These are phyloP conservation scores for Poeciliopsis occidentalis DNA, from an alignment of 2,113 vertebrate species.

Conservation along the genomic window DNA sequence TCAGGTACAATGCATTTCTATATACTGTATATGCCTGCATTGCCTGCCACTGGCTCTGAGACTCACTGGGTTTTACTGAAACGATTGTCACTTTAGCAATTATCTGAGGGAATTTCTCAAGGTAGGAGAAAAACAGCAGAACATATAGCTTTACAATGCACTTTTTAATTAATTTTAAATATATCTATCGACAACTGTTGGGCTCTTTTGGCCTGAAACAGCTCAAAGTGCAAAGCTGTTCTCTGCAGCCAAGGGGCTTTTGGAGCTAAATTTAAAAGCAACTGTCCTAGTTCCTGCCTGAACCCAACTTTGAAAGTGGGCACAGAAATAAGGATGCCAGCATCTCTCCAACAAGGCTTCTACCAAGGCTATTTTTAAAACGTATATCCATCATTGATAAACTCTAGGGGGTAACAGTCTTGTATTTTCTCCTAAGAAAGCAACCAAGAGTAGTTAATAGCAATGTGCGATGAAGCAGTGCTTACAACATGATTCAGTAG, in stretches of 20 bases:
- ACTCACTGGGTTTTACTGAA: not conserved
- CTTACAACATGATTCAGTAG: not conserved
- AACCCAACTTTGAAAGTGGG: constrained; percentile 68
- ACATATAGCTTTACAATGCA: constrained; percentile 30
- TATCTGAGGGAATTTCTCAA: not conserved
- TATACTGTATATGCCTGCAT: not conserved
- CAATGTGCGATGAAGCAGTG: not conserved
- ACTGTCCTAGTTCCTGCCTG: constrained; percentile 75
- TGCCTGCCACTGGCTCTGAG: not conserved
- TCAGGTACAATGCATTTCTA: not conserved
- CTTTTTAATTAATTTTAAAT: constrained; percentile 57
- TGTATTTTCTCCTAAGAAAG: not conserved
- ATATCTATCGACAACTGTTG: constrained; percentile 30
- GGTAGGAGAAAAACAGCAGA: not conserved
- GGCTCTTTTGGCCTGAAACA: constrained; percentile 54
- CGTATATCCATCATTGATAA: not conserved
- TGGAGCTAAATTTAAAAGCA: constrained; percentile 81
- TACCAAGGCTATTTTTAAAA: not conserved
- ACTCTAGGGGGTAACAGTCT: constrained; percentile 1
- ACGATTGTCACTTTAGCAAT: not conserved
- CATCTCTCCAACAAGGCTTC: constrained; percentile 7
- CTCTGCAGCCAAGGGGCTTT: constrained; percentile 69
- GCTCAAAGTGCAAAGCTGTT: constrained; percentile 70
- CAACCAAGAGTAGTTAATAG: too few species aligned
- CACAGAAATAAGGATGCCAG: constrained; percentile 43